Percentiles rank a stretch among this genome's conserved stretches.
Conservation (phyloP, 2,113 vertebrate species). For the Xiphias gladius region DNA sequence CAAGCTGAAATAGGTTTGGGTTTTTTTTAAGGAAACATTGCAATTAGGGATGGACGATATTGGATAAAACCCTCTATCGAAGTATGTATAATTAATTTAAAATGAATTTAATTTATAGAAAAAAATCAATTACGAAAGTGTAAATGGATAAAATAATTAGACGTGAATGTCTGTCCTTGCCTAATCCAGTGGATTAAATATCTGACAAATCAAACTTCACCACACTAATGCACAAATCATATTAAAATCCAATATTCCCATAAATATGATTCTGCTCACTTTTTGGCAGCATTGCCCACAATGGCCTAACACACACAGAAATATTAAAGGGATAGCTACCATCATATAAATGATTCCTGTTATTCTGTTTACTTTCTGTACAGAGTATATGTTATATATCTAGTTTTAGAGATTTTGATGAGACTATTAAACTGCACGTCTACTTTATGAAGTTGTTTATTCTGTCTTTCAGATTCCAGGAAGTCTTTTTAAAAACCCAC, state of each 20-base stretch:
- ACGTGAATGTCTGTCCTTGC: constrained; percentile 7
- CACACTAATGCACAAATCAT: not conserved
- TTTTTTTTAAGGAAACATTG: constrained; percentile 12
- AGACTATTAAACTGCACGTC: not conserved
- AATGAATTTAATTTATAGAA: not conserved
- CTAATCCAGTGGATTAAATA: not conserved
- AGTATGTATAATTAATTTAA: not conserved
- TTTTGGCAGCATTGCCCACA: not conserved
- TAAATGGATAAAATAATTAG: not conserved
- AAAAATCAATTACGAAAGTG: not conserved
- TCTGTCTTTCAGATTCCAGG: not conserved
- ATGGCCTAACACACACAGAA: not conserved
- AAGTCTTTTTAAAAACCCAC: not conserved
- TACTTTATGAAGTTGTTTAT: not conserved
- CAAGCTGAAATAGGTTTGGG: not conserved
- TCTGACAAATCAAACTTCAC: not conserved
- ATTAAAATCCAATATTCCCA: not conserved
- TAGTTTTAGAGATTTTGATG: not conserved
- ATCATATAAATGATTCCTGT: not conserved
- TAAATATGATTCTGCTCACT: not conserved
- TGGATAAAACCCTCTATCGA: not conserved
- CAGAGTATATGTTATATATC: not conserved
- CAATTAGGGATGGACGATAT: not conserved
- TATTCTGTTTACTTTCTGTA: not conserved
- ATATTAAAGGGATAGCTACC: not conserved